phyloP scores from a whole-genome alignment of 2,888 invertebrate species.

The Clusia tigrina region DNA sequence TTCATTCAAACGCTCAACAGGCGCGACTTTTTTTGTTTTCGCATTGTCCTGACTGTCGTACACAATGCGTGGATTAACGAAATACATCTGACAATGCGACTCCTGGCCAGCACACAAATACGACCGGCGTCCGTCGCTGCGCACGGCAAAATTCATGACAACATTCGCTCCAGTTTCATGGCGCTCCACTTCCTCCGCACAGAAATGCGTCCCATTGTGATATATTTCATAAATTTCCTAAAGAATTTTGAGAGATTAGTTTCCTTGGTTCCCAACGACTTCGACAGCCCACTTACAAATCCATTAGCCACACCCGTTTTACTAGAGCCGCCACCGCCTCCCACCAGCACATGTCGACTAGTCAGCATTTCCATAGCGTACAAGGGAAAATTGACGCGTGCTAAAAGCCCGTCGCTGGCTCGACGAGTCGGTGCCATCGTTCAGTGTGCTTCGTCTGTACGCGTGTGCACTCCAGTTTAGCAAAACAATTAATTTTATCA shows the following conservation, averaged over 20 bases:
- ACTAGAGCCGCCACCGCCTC: conserved; percentile 96
- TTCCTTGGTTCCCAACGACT: not conserved
- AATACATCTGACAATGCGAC: conserved; percentile 87
- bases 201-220: conserved; percentile 82
- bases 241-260: not conserved
- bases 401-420: conserved; percentile 77
- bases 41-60: conserved; percentile 66
- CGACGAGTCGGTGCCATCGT: conserved; percentile 70
- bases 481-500: not conserved
- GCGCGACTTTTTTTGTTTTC: conserved; percentile 30
- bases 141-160: conserved; percentile 89
- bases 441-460: not conserved
- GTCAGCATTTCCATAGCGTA: conserved; percentile 91
- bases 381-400: conserved; percentile 91
- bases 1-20: conserved; percentile 51
- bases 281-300: conserved; percentile 76
- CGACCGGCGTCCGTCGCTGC: conserved; percentile 75
- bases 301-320: conserved; percentile 98
- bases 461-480: not conserved
- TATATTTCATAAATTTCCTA: conserved; percentile 93
- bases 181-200: conserved; percentile 87
- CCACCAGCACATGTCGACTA: conserved; percentile 92
- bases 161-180: conserved; percentile 89
- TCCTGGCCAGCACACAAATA: conserved; percentile 91
- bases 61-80: conserved; percentile 71